A percentile compares a stretch with the other conserved stretches of the same genome.
Evolutionary conservation across 2,797 vertebrate genomes (phyloP).

Genomic region (Phylloscopus collybita): DNA sequence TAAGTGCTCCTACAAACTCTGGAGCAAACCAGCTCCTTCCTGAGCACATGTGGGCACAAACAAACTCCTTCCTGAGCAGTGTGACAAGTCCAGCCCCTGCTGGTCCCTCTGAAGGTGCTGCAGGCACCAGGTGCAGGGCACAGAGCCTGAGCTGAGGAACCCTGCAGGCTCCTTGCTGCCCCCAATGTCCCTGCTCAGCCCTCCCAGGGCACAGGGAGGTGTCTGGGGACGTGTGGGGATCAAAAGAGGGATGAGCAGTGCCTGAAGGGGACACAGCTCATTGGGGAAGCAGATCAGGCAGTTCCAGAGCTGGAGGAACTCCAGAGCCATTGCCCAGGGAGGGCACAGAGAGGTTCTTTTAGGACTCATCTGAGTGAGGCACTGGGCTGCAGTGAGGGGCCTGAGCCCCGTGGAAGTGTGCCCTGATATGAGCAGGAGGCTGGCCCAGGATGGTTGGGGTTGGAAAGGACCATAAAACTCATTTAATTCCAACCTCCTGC

Average conservation of each 20-base stretch:
- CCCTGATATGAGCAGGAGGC: background rate
- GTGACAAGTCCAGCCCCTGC: background rate
- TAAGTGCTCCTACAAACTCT: background rate
- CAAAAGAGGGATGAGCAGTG: background rate
- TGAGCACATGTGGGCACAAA: background rate
- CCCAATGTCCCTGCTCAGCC: background rate
- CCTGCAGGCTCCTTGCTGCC: background rate
- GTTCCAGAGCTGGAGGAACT: background rate
- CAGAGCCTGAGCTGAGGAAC: background rate
- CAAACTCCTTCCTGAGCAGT: background rate
- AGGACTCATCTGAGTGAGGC: background rate
- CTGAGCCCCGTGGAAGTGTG: background rate
- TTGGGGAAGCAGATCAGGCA: background rate
- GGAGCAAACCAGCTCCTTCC: background rate
- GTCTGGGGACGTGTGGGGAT: rapidly evolving
- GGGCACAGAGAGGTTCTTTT: background rate
- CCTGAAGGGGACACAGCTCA: rapidly evolving
- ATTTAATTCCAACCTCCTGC: background rate
- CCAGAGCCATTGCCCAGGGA: rapidly evolving
- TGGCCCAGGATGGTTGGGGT: background rate
- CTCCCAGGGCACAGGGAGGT: background rate
- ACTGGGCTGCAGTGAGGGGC: background rate
- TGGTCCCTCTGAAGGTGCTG: background rate
- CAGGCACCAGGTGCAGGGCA: background rate
- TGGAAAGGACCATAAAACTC: background rate